A percentile compares a stretch with the other conserved stretches of the same genome.
phyloP scores from a whole-genome alignment of 2,888 invertebrate genomes.

The Zeuzera pyrina region DNA sequence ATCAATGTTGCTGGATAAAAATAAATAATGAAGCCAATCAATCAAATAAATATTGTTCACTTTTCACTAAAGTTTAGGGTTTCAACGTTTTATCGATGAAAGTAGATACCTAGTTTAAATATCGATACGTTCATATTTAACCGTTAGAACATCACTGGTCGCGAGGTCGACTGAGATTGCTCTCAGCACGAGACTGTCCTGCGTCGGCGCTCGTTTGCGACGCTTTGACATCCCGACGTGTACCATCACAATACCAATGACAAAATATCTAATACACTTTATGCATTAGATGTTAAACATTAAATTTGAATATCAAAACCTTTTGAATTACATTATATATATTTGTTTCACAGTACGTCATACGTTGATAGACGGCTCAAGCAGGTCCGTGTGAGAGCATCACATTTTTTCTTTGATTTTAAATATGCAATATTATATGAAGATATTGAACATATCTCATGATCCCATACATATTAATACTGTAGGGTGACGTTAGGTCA shows the following conservation, averaged over 20 bases:
- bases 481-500: not conserved
- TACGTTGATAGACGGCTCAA: constrained; percentile 65
- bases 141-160: constrained; percentile 38
- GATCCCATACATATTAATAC: constrained; percentile 6
- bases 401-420: constrained; percentile 43
- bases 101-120: too few species aligned
- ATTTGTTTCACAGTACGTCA: constrained; percentile 42
- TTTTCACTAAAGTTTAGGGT: too few species aligned
- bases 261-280: constrained; percentile 20
- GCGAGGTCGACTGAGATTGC: constrained; percentile 63
- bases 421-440: constrained; percentile 61
- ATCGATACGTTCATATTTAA: constrained; percentile 30
- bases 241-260: constrained; percentile 4
- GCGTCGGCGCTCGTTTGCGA: constrained; percentile 70
- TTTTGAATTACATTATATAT: constrained; percentile 13
- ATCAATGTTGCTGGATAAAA: too few species aligned
- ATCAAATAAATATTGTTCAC: too few species aligned
- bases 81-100: too few species aligned
- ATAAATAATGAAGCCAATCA: too few species aligned
- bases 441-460: constrained; percentile 66
- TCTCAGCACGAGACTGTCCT: constrained; percentile 73
- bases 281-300: constrained; percentile 16
- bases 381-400: constrained; percentile 46
- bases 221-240: constrained; percentile 70
- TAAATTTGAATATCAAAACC: constrained; percentile 14